Evolutionary conservation across 2,113 vertebrate genomes (phyloP).

Genomic region (Xyliphius kryptos): DNA sequence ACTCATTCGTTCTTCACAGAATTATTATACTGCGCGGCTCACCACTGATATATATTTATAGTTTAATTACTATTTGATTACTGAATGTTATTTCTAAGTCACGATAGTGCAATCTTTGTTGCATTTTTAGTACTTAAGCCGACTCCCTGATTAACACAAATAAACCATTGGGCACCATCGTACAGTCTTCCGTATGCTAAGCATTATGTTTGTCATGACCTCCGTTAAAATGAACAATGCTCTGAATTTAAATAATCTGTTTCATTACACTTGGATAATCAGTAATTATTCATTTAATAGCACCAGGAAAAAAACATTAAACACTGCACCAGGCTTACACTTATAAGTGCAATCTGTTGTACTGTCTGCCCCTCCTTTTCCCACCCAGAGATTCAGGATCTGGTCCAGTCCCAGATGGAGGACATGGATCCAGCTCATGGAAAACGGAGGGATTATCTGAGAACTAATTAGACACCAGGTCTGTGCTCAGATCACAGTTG

Average conservation of each 20-base stretch:
- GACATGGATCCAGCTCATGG: conserved; percentile 13
- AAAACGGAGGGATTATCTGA: conserved; percentile 6
- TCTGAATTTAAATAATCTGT: background rate
- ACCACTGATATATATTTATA: too few relatives aligned
- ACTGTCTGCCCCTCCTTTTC: background rate
- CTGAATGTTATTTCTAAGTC: too few relatives aligned
- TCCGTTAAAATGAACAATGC: background rate
- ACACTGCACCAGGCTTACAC: background rate
- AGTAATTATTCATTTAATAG: background rate
- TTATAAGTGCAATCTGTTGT: background rate
- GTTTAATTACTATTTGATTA: too few relatives aligned
- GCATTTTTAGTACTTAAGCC: too few relatives aligned
- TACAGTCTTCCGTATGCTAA: background rate
- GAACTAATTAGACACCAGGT: conserved; percentile 33
- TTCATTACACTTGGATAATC: background rate
- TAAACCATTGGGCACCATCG: background rate
- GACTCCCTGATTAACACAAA: background rate
- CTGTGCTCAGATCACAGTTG: conserved; percentile 11
- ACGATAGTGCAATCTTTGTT: too few relatives aligned
- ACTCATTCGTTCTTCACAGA: too few relatives aligned
- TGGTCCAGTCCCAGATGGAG: conserved; percentile 8
- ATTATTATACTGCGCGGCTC: too few relatives aligned
- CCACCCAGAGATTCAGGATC: background rate
- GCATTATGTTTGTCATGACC: background rate
- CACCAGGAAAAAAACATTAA: background rate